phyloP scores from a whole-genome alignment of 2,888 invertebrate genomes.

The Polylopha cassiicola region DNA sequence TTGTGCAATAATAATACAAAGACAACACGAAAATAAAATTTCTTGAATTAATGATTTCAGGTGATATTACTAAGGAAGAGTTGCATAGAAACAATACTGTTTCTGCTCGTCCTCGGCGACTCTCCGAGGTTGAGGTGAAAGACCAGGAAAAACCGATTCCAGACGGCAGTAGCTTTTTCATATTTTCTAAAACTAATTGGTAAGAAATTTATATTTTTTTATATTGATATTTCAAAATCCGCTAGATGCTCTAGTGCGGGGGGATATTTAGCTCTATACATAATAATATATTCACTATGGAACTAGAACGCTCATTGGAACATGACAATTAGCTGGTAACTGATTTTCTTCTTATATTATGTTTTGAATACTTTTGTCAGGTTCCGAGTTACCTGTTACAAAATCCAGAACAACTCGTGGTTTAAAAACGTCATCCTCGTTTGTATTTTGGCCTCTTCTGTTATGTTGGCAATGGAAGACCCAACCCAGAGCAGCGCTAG shows the following conservation, averaged over 20 bases:
- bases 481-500: constrained; percentile 78
- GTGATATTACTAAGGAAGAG: constrained; percentile 55
- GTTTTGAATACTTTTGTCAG: constrained; percentile 77
- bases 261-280: no score
- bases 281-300: no score
- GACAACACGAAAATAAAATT: background rate
- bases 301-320: no score
- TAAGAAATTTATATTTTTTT: constrained; percentile 54
- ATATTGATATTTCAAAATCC: background rate
- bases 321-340: no score
- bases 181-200: constrained; percentile 93
- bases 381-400: constrained; percentile 96
- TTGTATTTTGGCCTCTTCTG: constrained; percentile 98
- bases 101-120: constrained; percentile 86
- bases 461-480: constrained; percentile 98
- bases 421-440: constrained; percentile 96
- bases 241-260: background rate
- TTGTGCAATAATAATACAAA: background rate
- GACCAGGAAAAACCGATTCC: constrained; percentile 92
- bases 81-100: constrained; percentile 48
- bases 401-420: constrained; percentile 94
- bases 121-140: constrained; percentile 89
- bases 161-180: constrained; percentile 91
- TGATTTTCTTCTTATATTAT: no score
- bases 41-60: constrained; percentile 30